Conservation (phyloP, 2,888 invertebrate genomes). For the Pyrrhia umbra region DNA sequence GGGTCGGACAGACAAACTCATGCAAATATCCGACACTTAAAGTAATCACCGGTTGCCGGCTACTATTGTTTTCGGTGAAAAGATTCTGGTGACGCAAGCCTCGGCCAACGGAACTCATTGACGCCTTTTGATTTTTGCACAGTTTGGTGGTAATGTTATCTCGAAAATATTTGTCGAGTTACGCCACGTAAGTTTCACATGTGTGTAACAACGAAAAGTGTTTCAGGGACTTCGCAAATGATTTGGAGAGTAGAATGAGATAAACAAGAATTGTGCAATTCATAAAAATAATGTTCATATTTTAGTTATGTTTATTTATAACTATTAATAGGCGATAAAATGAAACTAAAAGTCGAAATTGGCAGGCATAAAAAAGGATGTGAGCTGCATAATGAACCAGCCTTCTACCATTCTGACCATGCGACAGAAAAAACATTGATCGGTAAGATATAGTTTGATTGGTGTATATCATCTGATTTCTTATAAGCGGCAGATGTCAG, state of each 20-base stretch:
- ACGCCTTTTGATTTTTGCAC: constrained; percentile 46
- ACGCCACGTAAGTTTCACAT: constrained; percentile 22
- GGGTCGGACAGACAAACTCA: constrained; percentile 80
- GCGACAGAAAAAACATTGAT: constrained; percentile 46
- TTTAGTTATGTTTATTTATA: constrained; percentile 20
- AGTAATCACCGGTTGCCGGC: constrained; percentile 76
- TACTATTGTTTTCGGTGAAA: constrained; percentile 78
- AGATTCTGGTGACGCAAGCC: constrained; percentile 72
- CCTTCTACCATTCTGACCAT: constrained; percentile 40
- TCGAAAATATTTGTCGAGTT: constrained; percentile 29
- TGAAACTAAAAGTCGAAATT: constrained; percentile 22
- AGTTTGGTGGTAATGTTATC: constrained; percentile 24
- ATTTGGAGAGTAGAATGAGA: constrained; percentile 26
- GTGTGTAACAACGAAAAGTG: constrained; percentile 31
- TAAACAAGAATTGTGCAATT: constrained; percentile 37
- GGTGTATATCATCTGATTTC: constrained; percentile 71
- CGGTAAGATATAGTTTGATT: constrained; percentile 58
- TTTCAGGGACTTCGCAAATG: constrained; percentile 40
- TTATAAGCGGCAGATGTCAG: constrained; percentile 75
- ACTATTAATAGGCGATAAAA: constrained; percentile 27
- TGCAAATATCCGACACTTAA: constrained; percentile 81
- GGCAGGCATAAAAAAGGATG: constrained; percentile 14
- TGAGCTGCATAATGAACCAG: constrained; percentile 32
- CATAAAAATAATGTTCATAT: constrained; percentile 12
- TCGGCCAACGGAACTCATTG: constrained; percentile 54